Conservation (phyloP, 1,140 invertebrate species). For the Ceratosolen fusciceps region DNA sequence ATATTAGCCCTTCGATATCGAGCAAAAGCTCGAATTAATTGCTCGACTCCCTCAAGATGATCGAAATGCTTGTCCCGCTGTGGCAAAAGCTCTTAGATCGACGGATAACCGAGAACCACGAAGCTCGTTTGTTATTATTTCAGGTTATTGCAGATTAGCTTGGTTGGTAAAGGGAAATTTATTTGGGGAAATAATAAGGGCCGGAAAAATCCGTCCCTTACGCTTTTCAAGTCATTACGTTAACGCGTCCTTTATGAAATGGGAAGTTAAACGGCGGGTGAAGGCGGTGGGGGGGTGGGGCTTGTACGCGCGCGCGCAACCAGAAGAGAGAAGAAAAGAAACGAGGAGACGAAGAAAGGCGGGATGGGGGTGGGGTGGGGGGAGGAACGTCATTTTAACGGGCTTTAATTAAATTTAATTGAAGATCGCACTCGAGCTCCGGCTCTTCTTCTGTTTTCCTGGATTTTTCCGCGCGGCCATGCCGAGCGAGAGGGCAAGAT, state of each 20-base stretch:
- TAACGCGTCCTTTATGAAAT: not conserved
- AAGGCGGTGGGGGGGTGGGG: too few relatives aligned
- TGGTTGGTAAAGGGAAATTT: not conserved
- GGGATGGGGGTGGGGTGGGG: too few relatives aligned
- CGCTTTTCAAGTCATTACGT: slow-evolving; percentile 9
- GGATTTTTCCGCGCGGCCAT: slow-evolving; percentile 6
- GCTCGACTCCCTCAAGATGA: too few relatives aligned
- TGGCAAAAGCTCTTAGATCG: not conserved
- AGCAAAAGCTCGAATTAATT: too few relatives aligned
- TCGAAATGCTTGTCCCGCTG: too few relatives aligned
- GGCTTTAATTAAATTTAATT: slow-evolving; percentile 41
- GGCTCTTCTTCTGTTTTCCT: not conserved
- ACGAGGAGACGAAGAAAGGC: too few relatives aligned
- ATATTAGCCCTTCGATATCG: too few relatives aligned
- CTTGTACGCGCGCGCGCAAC: too few relatives aligned
- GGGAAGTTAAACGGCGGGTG: not conserved
- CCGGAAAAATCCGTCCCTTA: not conserved
- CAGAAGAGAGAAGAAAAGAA: too few relatives aligned
- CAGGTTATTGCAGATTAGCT: slow-evolving; percentile 2
- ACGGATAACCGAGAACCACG: not conserved
- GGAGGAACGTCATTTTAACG: slow-evolving; percentile 1
- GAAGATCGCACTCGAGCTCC: slow-evolving; percentile 23
- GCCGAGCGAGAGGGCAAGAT: not conserved
- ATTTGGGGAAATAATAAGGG: not conserved
- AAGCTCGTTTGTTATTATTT: not conserved